phyloP scores from a whole-genome alignment of 2,888 invertebrate species.

The Apeira syringaria region DNA sequence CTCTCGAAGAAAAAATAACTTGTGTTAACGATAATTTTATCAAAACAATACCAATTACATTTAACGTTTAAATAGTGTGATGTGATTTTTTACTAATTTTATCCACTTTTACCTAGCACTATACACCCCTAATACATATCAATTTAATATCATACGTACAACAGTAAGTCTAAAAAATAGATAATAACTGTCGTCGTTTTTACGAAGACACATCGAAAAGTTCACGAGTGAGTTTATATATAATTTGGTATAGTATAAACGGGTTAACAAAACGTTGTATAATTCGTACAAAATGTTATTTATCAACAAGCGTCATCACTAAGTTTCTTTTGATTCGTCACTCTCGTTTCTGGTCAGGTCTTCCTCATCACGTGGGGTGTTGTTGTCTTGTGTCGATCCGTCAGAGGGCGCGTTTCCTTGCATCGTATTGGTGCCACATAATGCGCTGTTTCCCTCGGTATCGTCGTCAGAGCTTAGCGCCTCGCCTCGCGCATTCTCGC shows the following conservation, averaged over 20 bases:
- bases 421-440: too few species aligned
- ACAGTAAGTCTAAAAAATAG: conserved; percentile 64
- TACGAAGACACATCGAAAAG: conserved; percentile 62
- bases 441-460: background rate
- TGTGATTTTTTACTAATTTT: conserved; percentile 6
- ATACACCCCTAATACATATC: conserved; percentile 28
- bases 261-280: conserved; percentile 55
- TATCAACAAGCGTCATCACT: conserved; percentile 42
- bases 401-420: too few species aligned
- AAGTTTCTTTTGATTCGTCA: conserved; percentile 2
- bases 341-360: too few species aligned
- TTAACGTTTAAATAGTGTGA: conserved; percentile 10
- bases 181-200: conserved; percentile 50
- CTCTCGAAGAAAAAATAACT: too few species aligned
- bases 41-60: conserved; percentile 5
- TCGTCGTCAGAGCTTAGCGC: background rate
- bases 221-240: conserved; percentile 41
- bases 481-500: conserved; percentile 13
- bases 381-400: too few species aligned
- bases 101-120: conserved; percentile 19
- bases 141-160: conserved; percentile 39
- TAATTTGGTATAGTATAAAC: conserved; percentile 39
- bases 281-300: conserved; percentile 58
- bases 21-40: too few species aligned
- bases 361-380: too few species aligned